Evolutionary conservation across 2,797 vertebrate genomes (phyloP).

Genomic region (Nyctibius grandis): DNA sequence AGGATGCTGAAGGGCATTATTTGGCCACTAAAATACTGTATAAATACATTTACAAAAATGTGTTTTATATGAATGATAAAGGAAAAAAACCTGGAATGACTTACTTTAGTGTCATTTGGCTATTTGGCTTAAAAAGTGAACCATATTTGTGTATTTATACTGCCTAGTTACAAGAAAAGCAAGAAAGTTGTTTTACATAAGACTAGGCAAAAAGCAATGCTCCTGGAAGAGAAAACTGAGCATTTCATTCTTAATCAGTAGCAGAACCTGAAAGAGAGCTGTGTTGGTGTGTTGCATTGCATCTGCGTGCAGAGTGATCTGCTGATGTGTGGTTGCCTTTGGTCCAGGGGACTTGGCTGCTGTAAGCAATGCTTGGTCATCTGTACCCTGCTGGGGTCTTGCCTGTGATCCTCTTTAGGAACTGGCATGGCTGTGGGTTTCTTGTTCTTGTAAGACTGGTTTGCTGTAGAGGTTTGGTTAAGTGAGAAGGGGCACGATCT

Average conservation of each 20-base stretch:
- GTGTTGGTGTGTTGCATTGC: background rate
- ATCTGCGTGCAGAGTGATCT: background rate
- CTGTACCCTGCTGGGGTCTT: background rate
- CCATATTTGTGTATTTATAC: background rate
- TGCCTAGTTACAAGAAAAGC: background rate
- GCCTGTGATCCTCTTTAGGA: background rate
- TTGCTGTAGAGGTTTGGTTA: too few relatives aligned
- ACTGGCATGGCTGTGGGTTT: background rate
- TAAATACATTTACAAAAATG: background rate
- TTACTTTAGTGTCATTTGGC: background rate
- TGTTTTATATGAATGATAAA: background rate
- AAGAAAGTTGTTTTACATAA: background rate
- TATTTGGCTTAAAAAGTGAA: background rate
- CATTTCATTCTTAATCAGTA: background rate
- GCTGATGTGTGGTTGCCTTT: background rate
- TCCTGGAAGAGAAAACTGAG: background rate
- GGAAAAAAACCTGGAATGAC: background rate
- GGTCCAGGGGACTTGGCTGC: background rate
- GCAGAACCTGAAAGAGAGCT: background rate
- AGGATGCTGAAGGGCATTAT: background rate
- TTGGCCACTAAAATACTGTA: background rate
- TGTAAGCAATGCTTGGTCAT: background rate
- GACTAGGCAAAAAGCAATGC: background rate
- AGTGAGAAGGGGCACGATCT: too few relatives aligned
- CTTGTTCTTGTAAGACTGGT: background rate